phyloP scores from a whole-genome alignment of 2,797 vertebrate genomes.

The Rousettus madagascariensis region DNA sequence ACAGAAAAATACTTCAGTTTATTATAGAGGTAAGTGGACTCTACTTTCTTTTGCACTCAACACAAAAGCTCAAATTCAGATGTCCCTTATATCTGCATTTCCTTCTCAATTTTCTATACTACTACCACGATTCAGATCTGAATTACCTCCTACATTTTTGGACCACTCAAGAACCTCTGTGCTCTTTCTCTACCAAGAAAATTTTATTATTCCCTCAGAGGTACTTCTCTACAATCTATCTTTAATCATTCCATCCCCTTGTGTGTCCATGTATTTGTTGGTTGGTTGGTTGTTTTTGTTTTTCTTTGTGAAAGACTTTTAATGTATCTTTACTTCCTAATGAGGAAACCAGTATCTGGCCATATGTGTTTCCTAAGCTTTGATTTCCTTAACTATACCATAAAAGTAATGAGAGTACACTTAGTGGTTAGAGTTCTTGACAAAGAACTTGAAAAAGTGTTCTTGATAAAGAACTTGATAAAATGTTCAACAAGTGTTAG shows the following conservation, averaged over 20 bases:
- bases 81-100: not conserved
- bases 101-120: not conserved
- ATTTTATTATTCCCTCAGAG: not conserved
- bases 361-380: not conserved
- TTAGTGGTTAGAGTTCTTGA: not conserved
- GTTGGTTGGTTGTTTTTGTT: not conserved
- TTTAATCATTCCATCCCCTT: not conserved
- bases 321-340: not conserved
- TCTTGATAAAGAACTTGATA: too few species aligned
- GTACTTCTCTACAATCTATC: too few species aligned
- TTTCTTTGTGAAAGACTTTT: not conserved
- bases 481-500: not conserved
- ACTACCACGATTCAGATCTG: not conserved
- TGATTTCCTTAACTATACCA: not conserved
- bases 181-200: not conserved
- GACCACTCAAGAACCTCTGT: not conserved
- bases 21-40: not conserved
- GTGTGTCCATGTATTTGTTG: not conserved
- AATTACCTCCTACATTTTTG: not conserved
- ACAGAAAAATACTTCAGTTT: not conserved
- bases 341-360: not conserved
- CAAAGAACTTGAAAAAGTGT: too few species aligned
- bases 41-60: not conserved
- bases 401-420: not conserved
- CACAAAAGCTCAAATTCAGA: not conserved